phyloP scores from a whole-genome alignment of 2,888 invertebrate genomes.

The Serripes groenlandicus region DNA sequence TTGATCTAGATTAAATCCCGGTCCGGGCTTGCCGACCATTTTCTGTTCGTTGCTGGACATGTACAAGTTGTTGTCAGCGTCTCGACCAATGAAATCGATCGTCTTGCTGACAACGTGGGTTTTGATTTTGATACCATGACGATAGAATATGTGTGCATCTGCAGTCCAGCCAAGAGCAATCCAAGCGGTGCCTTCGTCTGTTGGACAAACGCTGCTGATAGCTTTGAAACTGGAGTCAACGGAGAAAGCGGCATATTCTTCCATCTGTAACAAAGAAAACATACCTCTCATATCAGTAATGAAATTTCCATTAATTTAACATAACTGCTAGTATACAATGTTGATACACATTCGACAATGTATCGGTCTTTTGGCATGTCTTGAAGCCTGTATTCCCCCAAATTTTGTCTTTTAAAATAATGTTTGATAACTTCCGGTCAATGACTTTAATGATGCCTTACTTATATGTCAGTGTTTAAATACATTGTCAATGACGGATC shows the following conservation, averaged over 20 bases:
- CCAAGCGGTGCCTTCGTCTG: slow-evolving; percentile 68
- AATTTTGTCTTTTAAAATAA: no score
- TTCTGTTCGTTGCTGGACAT: slow-evolving; percentile 71
- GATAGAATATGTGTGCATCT: slow-evolving; percentile 65
- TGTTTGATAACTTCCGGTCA: no score
- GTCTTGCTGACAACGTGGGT: slow-evolving; percentile 67
- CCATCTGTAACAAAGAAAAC: slow-evolving; percentile 56
- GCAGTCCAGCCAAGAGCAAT: slow-evolving; percentile 71
- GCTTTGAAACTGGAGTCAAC: slow-evolving; percentile 70
- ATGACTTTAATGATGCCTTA: no score
- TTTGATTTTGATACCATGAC: slow-evolving; percentile 67
- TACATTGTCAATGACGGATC: no score
- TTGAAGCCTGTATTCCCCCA: no score
- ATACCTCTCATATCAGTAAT: no score
- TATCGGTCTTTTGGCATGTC: no score
- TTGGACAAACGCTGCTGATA: slow-evolving; percentile 67
- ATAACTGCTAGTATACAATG: no score
- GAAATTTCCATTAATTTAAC: no score
- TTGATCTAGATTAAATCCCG: slow-evolving; percentile 61
- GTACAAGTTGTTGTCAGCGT: slow-evolving; percentile 56
- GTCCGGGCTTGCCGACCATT: slow-evolving; percentile 63
- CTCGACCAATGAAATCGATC: slow-evolving; percentile 67
- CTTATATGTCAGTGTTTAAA: no score
- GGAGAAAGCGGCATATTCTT: slow-evolving; percentile 66
- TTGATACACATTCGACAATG: no score